Evolutionary conservation across 2,888 invertebrate species (phyloP).

Genomic region (Agapostemon virescens): DNA sequence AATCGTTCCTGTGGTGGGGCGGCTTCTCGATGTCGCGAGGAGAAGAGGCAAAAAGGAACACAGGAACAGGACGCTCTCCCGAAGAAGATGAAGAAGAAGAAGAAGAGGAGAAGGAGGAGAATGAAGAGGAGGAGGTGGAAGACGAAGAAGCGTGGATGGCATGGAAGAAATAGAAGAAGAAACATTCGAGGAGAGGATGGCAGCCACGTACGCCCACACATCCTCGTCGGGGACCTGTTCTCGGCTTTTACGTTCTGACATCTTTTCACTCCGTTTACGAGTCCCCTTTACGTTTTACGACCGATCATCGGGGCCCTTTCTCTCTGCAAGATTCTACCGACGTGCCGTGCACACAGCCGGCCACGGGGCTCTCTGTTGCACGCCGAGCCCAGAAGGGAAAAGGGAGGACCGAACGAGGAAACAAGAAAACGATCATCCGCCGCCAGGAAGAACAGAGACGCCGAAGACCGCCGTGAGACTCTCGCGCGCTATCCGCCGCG

Average conservation of each 20-base stretch:
- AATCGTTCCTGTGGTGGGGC: slow-evolving; percentile 27
- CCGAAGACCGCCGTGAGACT: slow-evolving; percentile 51
- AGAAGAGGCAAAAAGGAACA: slow-evolving; percentile 18
- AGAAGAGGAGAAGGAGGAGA: not conserved
- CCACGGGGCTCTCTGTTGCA: not conserved
- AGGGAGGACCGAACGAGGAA: slow-evolving; percentile 37
- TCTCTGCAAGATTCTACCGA: slow-evolving; percentile 65
- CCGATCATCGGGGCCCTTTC: slow-evolving; percentile 74
- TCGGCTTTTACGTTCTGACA: slow-evolving; percentile 68
- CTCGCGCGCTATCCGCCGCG: slow-evolving; percentile 39
- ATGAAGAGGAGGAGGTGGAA: slow-evolving; percentile 16
- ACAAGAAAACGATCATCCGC: slow-evolving; percentile 49
- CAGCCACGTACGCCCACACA: slow-evolving; percentile 71
- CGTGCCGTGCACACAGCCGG: slow-evolving; percentile 22
- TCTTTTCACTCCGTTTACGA: slow-evolving; percentile 75
- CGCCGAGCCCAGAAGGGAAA: slow-evolving; percentile 21
- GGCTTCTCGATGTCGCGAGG: slow-evolving; percentile 30
- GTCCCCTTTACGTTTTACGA: slow-evolving; percentile 77
- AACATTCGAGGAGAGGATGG: slow-evolving; percentile 37
- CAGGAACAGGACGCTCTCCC: not conserved
- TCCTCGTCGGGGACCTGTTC: slow-evolving; percentile 70
- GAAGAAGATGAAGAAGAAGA: not conserved
- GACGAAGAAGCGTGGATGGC: not conserved
- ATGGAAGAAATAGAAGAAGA: slow-evolving; percentile 2
- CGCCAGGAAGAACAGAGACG: slow-evolving; percentile 43